phyloP scores from a whole-genome alignment of 2,888 invertebrate genomes.

The Lepidocyrtinus sp. region DNA sequence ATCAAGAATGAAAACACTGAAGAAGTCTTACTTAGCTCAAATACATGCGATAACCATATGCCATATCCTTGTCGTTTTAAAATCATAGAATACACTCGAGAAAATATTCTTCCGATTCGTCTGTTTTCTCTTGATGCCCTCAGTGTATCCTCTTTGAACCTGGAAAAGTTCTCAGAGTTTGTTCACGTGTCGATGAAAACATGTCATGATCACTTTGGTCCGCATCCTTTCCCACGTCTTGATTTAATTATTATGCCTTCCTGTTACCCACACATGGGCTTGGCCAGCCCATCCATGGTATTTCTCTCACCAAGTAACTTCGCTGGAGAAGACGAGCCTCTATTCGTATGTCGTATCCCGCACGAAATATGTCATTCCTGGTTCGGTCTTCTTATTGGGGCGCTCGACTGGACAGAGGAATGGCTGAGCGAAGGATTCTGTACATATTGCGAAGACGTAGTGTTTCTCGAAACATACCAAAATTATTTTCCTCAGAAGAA shows the following conservation, averaged over 20 bases:
- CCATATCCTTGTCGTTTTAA: constrained; percentile 32
- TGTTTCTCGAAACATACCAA: constrained; percentile 70
- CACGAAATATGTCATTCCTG: constrained; percentile 74
- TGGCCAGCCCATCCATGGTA: constrained; percentile 72
- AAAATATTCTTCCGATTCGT: constrained; percentile 55
- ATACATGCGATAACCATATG: constrained; percentile 28
- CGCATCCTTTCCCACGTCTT: constrained; percentile 72
- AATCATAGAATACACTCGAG: background rate
- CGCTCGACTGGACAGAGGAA: constrained; percentile 74
- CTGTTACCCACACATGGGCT: constrained; percentile 70
- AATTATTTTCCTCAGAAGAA: constrained; percentile 61
- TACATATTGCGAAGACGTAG: constrained; percentile 73
- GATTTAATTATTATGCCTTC: constrained; percentile 72
- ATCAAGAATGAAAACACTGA: constrained; percentile 2
- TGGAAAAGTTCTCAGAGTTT: constrained; percentile 68
- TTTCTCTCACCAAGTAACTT: constrained; percentile 73
- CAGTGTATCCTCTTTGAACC: background rate
- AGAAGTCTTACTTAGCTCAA: background rate
- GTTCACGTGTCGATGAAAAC: constrained; percentile 70
- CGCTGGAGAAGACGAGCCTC: constrained; percentile 67
- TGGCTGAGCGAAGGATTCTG: constrained; percentile 75
- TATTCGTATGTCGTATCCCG: constrained; percentile 71
- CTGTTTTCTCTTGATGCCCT: constrained; percentile 57
- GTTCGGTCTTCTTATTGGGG: constrained; percentile 74
- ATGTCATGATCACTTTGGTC: constrained; percentile 71